Evolutionary conservation across 2,888 invertebrate genomes (phyloP), one percentile per base, ranked within the genome.

Genomic region (Mycalesis mineus): DNA sequence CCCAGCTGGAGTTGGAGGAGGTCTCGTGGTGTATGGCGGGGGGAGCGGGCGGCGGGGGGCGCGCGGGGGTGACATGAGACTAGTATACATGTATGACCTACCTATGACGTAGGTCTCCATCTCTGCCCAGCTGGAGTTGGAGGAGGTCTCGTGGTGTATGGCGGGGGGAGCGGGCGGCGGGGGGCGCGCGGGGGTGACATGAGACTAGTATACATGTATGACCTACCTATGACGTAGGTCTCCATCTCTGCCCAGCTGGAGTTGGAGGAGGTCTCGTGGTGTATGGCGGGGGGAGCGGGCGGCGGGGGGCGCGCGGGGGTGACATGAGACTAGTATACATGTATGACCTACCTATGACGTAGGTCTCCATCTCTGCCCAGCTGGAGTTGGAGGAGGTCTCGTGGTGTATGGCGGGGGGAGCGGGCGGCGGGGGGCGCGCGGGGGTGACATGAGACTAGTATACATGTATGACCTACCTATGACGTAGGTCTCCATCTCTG

Each of bases 241-340:
- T 97, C 95, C 91, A 97, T 92, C 82, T 97, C 96, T 0, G 95
- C 95, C 97, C 97, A 98, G 57, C 95, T 96, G 51, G 96, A 97
- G 85, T 96, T 97, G 75, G 95, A 95, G 61, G 93, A 91, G 70
- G 94, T 94, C 70, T 85, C 84, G 68, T 80, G 79, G 0, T 65
- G 66, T 52, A 2, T 70, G 69, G 4, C 73, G 55, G 31, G 65
- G 45, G 65, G 65, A 7, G 64, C 65, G 22, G 22, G 22, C 22
- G 22, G 22, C 22, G 22, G 22, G 22, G 22, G 22, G 22, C 22
- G 22, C 22, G 28, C 70, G 39, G 65, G 69, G 55, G 71, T 22
- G 90, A 89, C 87, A 88, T 88, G 80, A 89, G 80, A 57, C 86
- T n/a, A n/a, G n/a, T n/a, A n/a, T n/a, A n/a, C n/a, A n/a, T n/a